These are phyloP conservation scores for Drosophila ananassae DNA, from an alignment of 1,140 invertebrate species.

Conservation along the genomic window DNA sequence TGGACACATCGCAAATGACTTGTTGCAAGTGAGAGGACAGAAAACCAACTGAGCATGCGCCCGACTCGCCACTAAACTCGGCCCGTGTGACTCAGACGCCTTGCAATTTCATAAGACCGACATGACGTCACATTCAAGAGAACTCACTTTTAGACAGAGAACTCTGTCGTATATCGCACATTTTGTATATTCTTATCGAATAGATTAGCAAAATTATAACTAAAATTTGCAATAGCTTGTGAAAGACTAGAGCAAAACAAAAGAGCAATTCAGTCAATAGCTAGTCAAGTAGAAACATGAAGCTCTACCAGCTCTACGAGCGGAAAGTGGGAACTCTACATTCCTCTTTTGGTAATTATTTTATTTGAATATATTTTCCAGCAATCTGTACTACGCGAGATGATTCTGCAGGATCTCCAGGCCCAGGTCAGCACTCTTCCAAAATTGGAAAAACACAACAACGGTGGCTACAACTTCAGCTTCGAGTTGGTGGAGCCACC, in stretches of 20 bases:
- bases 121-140: constrained; percentile 34
- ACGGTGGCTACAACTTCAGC: constrained; percentile 64
- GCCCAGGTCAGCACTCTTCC: constrained; percentile 60
- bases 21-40: not conserved
- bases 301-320: constrained; percentile 45
- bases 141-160: not conserved
- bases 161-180: no score
- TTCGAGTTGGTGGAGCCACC: constrained; percentile 60
- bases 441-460: constrained; percentile 72
- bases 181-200: constrained; percentile 10
- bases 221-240: constrained; percentile 34
- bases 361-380: constrained; percentile 20
- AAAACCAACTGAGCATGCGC: constrained; percentile 20
- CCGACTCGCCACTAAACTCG: constrained; percentile 1
- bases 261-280: not conserved
- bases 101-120: constrained; percentile 47
- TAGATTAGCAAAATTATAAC: constrained; percentile 9
- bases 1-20: constrained; percentile 17
- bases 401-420: constrained; percentile 71
- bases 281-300: constrained; percentile 28
- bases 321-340: constrained; percentile 19
- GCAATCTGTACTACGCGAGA: constrained; percentile 76
- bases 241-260: constrained; percentile 26
- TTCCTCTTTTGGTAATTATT: not conserved
- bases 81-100: constrained; percentile 30